Evolutionary conservation across 2,797 vertebrate genomes (phyloP).

Genomic region (Rhodeus uyekii): DNA sequence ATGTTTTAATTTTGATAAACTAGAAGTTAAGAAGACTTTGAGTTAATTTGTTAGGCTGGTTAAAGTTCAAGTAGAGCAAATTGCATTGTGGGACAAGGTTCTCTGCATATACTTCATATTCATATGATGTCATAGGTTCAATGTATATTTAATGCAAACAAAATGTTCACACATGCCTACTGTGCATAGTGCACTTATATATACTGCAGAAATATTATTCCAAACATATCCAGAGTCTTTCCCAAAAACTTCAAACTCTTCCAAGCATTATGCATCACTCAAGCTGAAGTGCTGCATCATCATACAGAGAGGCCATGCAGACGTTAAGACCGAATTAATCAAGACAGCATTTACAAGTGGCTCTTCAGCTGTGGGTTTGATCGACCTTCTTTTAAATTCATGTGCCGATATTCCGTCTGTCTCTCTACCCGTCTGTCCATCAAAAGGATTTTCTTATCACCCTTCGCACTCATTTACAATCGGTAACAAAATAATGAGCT

Average conservation of each 20-base stretch:
- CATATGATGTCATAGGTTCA: background rate
- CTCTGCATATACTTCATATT: background rate
- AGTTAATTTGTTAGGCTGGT: background rate
- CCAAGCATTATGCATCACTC: background rate
- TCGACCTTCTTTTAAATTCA: constrained; percentile 19
- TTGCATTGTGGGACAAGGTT: background rate
- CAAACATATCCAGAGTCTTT: background rate
- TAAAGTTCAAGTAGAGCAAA: background rate
- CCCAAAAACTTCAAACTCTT: constrained; percentile 3
- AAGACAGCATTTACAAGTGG: constrained; percentile 10
- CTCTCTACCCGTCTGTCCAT: constrained; percentile 21
- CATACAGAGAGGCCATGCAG: constrained; percentile 2
- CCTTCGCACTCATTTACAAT: constrained; percentile 50
- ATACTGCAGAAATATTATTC: background rate
- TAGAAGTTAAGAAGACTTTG: background rate
- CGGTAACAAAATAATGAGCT: constrained; percentile 73
- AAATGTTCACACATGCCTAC: background rate
- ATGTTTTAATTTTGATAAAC: background rate
- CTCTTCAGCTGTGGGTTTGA: constrained; percentile 7
- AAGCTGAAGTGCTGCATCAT: constrained; percentile 10
- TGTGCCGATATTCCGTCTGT: background rate
- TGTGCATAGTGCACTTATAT: background rate
- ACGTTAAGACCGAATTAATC: constrained; percentile 1
- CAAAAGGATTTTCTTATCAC: constrained; percentile 38
- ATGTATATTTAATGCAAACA: background rate